A percentile compares a stretch with the other conserved stretches of the same genome.
phyloP scores from a whole-genome alignment of 2,797 vertebrate species.

The Coranthus polyacanthus region DNA sequence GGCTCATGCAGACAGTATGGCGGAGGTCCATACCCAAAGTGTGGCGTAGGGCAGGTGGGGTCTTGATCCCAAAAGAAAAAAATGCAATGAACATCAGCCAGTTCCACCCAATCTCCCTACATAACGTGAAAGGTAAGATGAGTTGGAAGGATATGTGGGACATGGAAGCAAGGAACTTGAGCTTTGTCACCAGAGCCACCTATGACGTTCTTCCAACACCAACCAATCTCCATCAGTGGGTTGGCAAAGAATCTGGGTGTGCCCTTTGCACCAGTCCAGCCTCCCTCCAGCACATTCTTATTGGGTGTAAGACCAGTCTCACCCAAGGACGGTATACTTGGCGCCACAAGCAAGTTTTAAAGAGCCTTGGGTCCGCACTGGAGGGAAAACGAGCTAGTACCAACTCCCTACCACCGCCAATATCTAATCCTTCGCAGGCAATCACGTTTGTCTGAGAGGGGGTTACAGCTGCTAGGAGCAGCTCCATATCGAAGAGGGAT shows the following conservation, averaged over 20 bases:
- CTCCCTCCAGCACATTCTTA: background rate
- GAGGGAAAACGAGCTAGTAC: background rate
- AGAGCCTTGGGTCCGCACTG: background rate
- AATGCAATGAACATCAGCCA: no score
- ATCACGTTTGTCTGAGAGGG: background rate
- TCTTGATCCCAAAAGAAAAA: no score
- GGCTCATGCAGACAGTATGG: no score
- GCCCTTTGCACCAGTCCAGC: no score
- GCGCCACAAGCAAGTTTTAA: background rate
- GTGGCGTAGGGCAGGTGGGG: no score
- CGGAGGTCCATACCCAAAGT: no score
- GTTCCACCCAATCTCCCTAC: no score
- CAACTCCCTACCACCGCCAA: background rate
- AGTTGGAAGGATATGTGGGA: background rate
- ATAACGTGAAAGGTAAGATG: background rate
- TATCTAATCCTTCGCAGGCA: background rate
- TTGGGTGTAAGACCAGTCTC: background rate
- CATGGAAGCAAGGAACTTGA: background rate
- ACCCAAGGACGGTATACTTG: no score
- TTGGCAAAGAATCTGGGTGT: background rate
- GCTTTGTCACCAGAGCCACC: background rate
- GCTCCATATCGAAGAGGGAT: background rate
- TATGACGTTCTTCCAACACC: no score
- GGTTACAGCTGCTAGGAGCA: background rate
- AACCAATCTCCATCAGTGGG: background rate